Base-by-base conservation (phyloP, 2,888 invertebrate species). In the Celastrina argiolus region DNA sequence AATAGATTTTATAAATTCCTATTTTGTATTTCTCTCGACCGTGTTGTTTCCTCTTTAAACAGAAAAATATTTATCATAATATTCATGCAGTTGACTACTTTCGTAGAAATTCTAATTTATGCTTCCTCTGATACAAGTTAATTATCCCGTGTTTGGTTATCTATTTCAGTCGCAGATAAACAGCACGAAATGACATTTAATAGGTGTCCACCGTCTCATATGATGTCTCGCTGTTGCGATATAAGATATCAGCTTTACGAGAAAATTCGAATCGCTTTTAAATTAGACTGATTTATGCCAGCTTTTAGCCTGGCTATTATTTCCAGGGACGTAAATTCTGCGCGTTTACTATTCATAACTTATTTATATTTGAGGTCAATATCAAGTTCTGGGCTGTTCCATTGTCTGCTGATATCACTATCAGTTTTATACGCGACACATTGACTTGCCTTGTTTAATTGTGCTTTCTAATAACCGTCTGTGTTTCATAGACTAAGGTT, bases 191-290 rank as follows among this genome's bases (percentile, higher is more conserved):
- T 39, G 36, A 18, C 61, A 39, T 61, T 39, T 61, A 36, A 39
- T 61, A 61, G 14, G 28, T 28, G 22, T 39, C 22, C 18, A 58
- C 18, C 22, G 39, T 39, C 36, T 6, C 39, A 36, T 51, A 58
- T 58, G 31, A 31, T 58, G 28, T 59, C 36, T 61, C 36, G 34
- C 14, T 61, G 18, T 4, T 18, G 4, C 16, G 31, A 18, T 59
- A 39, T 61, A 61, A 61, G 36, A 36, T 61, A 61, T 61, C 39
- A 36, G 22, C 14, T 61, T 61, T 61, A 61, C 61, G 61, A 61
- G 39, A 39, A 36, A 59, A 18, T 59, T 34, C 36, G 26, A 36
- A 61, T 61, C 18, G 61, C 61, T 36, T 36, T 36, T 61, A 61
- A 39, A 36, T 61, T 61, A 14, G 61, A n/a, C 61, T 39, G 36